A percentile compares a stretch with the other conserved stretches of the same genome.
These are phyloP conservation scores for Condylura cristata DNA, from an alignment of 2,113 vertebrate genomes.

Conservation along the genomic window DNA sequence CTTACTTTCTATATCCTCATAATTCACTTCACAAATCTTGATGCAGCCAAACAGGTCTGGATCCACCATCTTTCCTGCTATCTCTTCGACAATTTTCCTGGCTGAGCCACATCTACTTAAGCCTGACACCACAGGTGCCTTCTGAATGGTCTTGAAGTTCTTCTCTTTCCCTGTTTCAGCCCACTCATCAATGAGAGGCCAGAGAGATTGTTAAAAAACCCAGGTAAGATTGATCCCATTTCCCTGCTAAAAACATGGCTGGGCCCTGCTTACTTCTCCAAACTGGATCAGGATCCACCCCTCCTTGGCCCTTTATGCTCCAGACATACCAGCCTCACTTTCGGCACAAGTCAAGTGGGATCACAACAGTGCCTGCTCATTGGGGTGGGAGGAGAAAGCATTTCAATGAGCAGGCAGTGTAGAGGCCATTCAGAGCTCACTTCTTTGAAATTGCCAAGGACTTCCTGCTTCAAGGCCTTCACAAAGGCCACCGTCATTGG, in stretches of 20 bases:
- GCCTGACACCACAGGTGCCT: background rate
- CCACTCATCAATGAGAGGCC: background rate
- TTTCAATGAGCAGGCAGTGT: background rate
- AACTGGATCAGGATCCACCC: background rate
- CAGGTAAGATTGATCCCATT: background rate
- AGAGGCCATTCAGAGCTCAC: background rate
- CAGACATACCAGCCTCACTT: background rate
- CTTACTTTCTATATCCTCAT: background rate
- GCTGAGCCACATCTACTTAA: background rate
- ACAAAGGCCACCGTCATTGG: background rate
- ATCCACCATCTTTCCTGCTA: background rate
- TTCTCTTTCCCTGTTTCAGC: background rate
- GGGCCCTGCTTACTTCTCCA: background rate
- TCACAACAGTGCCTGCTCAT: background rate
- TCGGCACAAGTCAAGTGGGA: background rate
- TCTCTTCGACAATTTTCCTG: background rate
- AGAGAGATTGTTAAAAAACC: background rate
- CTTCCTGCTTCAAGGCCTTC: conserved; percentile 12
- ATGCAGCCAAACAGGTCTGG: background rate
- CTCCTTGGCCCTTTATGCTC: background rate
- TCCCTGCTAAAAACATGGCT: background rate
- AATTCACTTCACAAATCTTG: conserved; percentile 1
- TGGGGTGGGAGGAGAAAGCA: background rate
- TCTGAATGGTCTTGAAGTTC: background rate
- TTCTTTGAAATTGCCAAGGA: conserved; percentile 40